Conservation (phyloP, 92 coral and sea anemone species). For the Zoanthus gigantus region DNA sequence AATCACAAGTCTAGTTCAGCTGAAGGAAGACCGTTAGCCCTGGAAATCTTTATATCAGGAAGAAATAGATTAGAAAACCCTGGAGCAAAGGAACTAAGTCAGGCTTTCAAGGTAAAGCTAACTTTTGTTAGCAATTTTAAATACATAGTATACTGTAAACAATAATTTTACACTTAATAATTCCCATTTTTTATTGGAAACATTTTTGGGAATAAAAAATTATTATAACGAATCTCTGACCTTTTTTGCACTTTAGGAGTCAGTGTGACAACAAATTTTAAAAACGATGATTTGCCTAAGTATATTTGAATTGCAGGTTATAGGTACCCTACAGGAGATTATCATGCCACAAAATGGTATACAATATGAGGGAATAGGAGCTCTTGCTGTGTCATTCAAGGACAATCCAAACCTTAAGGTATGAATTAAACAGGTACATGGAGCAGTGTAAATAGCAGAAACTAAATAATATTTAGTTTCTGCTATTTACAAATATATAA, state of each 20-base stretch:
- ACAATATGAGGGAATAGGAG: slow-evolving; percentile 90
- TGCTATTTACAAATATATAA: slow-evolving; percentile 1
- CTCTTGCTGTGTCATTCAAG: slow-evolving; percentile 88
- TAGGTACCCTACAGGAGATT: slow-evolving; percentile 89
- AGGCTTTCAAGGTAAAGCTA: slow-evolving; percentile 85
- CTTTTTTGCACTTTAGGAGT: too few relatives aligned
- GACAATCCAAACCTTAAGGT: slow-evolving; percentile 86
- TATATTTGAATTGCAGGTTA: slow-evolving; percentile 58
- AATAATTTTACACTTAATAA: too few relatives aligned
- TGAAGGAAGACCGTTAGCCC: slow-evolving; percentile 74
- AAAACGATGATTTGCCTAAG: too few relatives aligned
- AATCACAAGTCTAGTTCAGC: slow-evolving; percentile 83
- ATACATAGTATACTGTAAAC: too few relatives aligned
- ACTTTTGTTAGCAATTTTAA: not conserved
- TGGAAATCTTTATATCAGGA: slow-evolving; percentile 96
- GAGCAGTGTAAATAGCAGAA: too few relatives aligned
- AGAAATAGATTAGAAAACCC: slow-evolving; percentile 97
- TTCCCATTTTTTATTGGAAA: too few relatives aligned
- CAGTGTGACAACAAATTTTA: too few relatives aligned
- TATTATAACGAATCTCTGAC: too few relatives aligned
- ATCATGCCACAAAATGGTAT: slow-evolving; percentile 99
- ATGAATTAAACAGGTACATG: not conserved
- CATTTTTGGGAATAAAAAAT: too few relatives aligned
- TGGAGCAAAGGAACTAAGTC: slow-evolving; percentile 86
- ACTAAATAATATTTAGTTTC: too few relatives aligned